Evolutionary conservation across 2,888 invertebrate species (phyloP), one percentile per base, ranked within the genome.

Genomic region (Dryocosmus kuriphilus): DNA sequence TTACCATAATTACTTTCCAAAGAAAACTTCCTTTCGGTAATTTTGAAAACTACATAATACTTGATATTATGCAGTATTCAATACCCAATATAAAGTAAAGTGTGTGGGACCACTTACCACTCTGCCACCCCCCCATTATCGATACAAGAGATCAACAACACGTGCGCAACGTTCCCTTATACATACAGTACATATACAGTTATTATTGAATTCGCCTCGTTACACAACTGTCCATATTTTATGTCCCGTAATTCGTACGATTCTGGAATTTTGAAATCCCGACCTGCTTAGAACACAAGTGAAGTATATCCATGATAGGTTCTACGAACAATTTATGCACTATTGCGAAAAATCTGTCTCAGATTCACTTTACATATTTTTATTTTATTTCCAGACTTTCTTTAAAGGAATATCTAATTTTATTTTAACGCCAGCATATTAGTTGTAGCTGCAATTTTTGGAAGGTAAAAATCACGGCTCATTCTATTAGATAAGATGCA

Each of bases 251-350:
- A 67, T 67, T 67, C 67, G 41, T 67, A 67, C 38, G 46, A 46
- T 67, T 67, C 67, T 38, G 67, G 41, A 67, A 67, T 67, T 67
- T 67, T 67, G 46, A 67, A 67, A 67, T 38, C 16, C 27, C 24
- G 16, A 24, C 38, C 41, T 67, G 32, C 30, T 71, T 71, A 46
- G 51, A 51, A 30, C 30, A 30, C 30, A 71, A 71, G n/a, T 51
- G 71, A 32, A 51, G 67, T 32, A 51, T 11, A 51, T 51, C 51
- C 30, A 51, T 71, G 46, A 71, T 71, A 30, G 46, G 27, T 27
- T 19, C 51, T 9, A 71, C 46, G 30, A n/a, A 32, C 51, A 51
- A 51, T 71, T 71, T 71, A 51, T 71, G 51, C 51, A 51, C 51
- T 14, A 51, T 71, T 71, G 51, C 71, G 51, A 71, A 71, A 71